These are phyloP conservation scores for Herminia tarsipennalis DNA, from an alignment of 2,888 invertebrate genomes.

Conservation along the genomic window DNA sequence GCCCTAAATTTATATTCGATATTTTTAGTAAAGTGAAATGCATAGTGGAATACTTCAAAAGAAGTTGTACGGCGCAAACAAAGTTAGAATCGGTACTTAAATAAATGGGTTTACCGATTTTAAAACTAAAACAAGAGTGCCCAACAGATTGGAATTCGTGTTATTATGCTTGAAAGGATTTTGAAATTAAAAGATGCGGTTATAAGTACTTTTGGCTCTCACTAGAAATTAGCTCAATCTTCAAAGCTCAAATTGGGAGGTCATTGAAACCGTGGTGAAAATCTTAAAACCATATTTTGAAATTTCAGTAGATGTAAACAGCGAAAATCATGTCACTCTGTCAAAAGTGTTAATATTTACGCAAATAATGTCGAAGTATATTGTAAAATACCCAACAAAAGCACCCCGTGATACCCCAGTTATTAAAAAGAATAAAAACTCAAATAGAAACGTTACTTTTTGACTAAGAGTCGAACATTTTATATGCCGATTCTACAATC, in stretches of 20 bases:
- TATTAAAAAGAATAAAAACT: constrained; percentile 2
- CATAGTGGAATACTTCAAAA: constrained; percentile 3
- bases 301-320: too few relatives aligned
- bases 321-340: constrained; percentile 5
- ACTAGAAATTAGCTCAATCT: too few relatives aligned
- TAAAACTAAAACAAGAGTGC: too few relatives aligned
- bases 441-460: neutral
- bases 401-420: neutral
- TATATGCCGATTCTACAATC: constrained; percentile 6
- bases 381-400: too few relatives aligned
- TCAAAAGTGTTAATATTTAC: constrained; percentile 6
- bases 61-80: neutral
- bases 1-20: constrained; percentile 1
- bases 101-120: constrained; percentile 4
- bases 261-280: too few relatives aligned
- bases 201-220: too few relatives aligned
- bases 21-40: neutral
- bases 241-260: too few relatives aligned
- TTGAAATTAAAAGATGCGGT: too few relatives aligned
- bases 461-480: constrained; percentile 2
- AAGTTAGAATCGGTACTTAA: neutral
- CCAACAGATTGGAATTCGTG: too few relatives aligned
- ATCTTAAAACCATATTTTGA: too few relatives aligned
- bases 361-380: constrained; percentile 3
- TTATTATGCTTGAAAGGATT: too few relatives aligned